Conservation (phyloP, 2,888 invertebrate species). For the Volucella inanis region DNA sequence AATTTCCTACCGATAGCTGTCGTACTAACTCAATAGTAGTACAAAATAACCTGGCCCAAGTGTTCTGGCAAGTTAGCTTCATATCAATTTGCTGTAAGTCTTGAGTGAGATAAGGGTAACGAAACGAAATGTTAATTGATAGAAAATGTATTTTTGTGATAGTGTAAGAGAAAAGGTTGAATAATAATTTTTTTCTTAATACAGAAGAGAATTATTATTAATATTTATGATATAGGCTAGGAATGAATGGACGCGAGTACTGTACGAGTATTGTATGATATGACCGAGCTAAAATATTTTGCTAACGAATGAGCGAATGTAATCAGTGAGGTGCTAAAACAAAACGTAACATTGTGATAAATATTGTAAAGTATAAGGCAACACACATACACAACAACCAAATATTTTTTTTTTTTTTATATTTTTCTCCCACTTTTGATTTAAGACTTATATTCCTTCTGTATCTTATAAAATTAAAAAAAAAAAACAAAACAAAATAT, state of each 20-base stretch:
- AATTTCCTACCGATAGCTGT: too few relatives aligned
- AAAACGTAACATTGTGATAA: constrained; percentile 83
- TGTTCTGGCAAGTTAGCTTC: constrained; percentile 40
- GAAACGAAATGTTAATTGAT: constrained; percentile 64
- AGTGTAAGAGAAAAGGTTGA: constrained; percentile 64
- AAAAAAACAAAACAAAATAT: neutral
- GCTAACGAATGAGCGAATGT: constrained; percentile 73
- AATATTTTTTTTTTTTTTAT: constrained; percentile 21
- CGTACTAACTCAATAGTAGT: too few relatives aligned
- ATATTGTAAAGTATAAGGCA: constrained; percentile 75
- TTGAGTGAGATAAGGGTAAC: constrained; percentile 68
- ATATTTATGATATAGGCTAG: constrained; percentile 75
- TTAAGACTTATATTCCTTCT: neutral
- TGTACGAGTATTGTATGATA: constrained; percentile 44
- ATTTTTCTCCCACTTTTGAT: neutral
- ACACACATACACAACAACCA: constrained; percentile 56
- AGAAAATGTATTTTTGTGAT: constrained; percentile 72
- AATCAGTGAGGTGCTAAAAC: constrained; percentile 82
- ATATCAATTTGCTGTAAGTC: constrained; percentile 70
- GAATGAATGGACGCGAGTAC: constrained; percentile 39
- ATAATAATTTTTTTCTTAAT: constrained; percentile 53
- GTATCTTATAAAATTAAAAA: constrained; percentile 35
- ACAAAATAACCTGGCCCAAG: neutral
- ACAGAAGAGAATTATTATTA: constrained; percentile 54
- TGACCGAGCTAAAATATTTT: constrained; percentile 63